These are phyloP conservation scores for Apamea epomidion DNA, from an alignment of 2,888 invertebrate genomes.

Conservation along the genomic window DNA sequence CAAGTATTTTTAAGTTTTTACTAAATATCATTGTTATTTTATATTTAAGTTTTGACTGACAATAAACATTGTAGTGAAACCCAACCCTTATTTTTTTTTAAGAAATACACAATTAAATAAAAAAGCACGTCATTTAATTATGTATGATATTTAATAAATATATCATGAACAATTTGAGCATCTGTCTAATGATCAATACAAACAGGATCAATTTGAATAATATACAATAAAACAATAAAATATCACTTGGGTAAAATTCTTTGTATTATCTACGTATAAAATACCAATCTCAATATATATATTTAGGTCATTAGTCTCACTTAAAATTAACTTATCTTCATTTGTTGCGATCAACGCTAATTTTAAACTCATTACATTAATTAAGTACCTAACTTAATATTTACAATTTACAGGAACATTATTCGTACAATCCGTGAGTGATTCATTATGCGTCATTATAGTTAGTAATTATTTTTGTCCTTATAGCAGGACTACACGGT, in stretches of 20 bases:
- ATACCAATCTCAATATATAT: slow-evolving; percentile 59
- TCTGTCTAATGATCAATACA: slow-evolving; percentile 51
- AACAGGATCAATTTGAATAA: slow-evolving; percentile 57
- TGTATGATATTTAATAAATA: slow-evolving; percentile 66
- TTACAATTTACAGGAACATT: slow-evolving; percentile 66
- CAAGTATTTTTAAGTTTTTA: slow-evolving; percentile 57
- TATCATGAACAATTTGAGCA: slow-evolving; percentile 72
- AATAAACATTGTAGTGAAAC: slow-evolving; percentile 53
- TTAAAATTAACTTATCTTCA: slow-evolving; percentile 45
- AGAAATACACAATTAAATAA: slow-evolving; percentile 31
- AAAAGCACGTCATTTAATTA: slow-evolving; percentile 14
- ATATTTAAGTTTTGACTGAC: slow-evolving; percentile 67
- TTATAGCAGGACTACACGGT: not conserved
- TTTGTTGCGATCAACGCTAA: slow-evolving; percentile 49
- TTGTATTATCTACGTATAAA: slow-evolving; percentile 54
- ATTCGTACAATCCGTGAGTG: slow-evolving; percentile 37
- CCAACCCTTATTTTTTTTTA: slow-evolving; percentile 14
- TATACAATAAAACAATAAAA: slow-evolving; percentile 55
- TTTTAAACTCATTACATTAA: slow-evolving; percentile 27
- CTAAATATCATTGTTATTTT: slow-evolving; percentile 59
- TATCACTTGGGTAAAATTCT: slow-evolving; percentile 65
- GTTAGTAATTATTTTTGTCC: not conserved
- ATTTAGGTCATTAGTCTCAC: slow-evolving; percentile 50
- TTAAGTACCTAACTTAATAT: slow-evolving; percentile 47
- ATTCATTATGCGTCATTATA: slow-evolving; percentile 43